These are phyloP conservation scores for Amblyopsis rosae DNA, from an alignment of 2,113 vertebrate genomes.

Conservation along the genomic window DNA sequence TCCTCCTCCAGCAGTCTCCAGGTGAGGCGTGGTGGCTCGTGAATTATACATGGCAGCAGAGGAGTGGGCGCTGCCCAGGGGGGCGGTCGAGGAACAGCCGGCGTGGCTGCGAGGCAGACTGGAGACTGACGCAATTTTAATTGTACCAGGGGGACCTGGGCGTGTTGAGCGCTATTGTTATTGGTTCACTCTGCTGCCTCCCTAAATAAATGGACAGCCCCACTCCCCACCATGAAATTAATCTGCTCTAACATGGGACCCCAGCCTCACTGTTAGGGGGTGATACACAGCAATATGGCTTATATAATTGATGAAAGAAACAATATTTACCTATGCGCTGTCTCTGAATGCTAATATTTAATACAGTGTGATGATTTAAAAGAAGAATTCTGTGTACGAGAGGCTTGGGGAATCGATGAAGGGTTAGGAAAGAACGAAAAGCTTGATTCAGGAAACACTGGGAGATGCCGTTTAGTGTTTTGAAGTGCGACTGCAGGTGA, in stretches of 20 bases:
- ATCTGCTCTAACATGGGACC: conserved; percentile 14
- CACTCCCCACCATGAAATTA: conserved; percentile 23
- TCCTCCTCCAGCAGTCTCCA: conserved; percentile 55
- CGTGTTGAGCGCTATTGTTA: not conserved
- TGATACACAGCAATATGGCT: conserved; percentile 23
- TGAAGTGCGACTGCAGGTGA: conserved; percentile 32
- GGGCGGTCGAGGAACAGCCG: conserved; percentile 72
- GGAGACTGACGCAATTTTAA: conserved; percentile 77
- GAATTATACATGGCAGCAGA: conserved; percentile 78
- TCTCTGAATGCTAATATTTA: not conserved
- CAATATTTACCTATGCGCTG: conserved; percentile 34
- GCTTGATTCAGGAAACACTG: conserved; percentile 2
- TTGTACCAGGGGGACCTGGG: conserved; percentile 73
- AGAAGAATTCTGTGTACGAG: conserved; percentile 8
- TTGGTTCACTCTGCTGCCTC: conserved; percentile 43
- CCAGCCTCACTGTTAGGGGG: conserved; percentile 19
- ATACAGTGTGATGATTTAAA: not conserved
- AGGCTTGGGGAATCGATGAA: conserved; percentile 24
- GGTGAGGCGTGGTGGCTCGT: conserved; percentile 73
- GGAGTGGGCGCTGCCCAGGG: conserved; percentile 73
- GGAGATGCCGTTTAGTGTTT: conserved; percentile 1
- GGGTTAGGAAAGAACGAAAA: conserved; percentile 18
- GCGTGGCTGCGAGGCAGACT: conserved; percentile 76
- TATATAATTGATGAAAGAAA: conserved; percentile 4
- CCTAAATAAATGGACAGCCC: conserved; percentile 22